Evolutionary conservation across 35 echinoderm and acorn worm species (phyloP).

Genomic region (Ophioderma brevispina): DNA sequence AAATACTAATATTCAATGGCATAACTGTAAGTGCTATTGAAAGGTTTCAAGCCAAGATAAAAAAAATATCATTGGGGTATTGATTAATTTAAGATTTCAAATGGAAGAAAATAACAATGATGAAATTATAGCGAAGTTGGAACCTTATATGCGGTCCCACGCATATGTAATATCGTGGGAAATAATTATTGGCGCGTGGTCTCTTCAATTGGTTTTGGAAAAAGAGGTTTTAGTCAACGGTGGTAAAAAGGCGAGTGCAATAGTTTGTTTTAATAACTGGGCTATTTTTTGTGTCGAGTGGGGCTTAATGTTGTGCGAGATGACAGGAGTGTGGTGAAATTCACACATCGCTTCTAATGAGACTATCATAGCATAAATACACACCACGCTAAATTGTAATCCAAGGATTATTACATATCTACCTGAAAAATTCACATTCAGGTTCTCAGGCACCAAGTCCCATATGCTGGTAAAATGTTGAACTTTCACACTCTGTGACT

Average conservation of each 20-base stretch:
- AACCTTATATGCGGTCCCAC: not conserved
- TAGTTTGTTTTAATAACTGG: conserved; percentile 6
- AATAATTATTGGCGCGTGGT: conserved; percentile 9
- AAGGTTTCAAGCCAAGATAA: not conserved
- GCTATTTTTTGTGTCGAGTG: not conserved
- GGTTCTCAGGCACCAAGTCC: too few relatives aligned
- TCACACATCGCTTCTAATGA: not conserved
- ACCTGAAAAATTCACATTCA: too few relatives aligned
- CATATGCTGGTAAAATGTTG: too few relatives aligned
- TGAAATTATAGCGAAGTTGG: not conserved
- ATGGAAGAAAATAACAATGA: conserved; percentile 6
- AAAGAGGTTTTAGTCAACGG: not conserved
- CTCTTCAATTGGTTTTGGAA: not conserved
- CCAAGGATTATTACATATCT: too few relatives aligned
- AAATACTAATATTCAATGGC: not conserved
- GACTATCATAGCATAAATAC: not conserved
- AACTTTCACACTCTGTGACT: too few relatives aligned
- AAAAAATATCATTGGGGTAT: not conserved
- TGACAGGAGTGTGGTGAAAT: not conserved
- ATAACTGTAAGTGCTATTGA: not conserved
- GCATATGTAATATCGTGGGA: not conserved
- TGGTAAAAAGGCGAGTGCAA: not conserved
- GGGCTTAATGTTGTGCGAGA: not conserved
- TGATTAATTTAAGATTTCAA: conserved; percentile 1
- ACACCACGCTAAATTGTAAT: too few relatives aligned